Evolutionary conservation across 1,140 invertebrate species (phyloP), one percentile per base, ranked within the genome.

Genomic region (Lysiphlebus fabarum): DNA sequence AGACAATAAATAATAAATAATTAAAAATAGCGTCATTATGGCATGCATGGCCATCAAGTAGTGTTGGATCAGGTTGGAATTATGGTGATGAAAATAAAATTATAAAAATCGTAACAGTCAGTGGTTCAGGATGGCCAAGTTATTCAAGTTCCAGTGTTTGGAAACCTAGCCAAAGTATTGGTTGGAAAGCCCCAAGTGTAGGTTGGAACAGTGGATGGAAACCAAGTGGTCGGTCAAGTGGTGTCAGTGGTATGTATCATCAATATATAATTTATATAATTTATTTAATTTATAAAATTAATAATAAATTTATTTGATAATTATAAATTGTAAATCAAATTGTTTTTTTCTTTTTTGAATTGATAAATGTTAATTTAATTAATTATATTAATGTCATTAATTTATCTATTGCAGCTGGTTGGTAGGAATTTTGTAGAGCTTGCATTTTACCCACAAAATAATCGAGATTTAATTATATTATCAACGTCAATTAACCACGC

Each of bases 21-120:
- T 2, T 26, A 26, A 26, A 26, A 26, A 71, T 55, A 73, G 71
- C 58, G 67, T 41, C 66, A 66, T 59, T 58, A 38, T 9, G 59
- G 62, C 40, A 61, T 40, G 41, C 42, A 36, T 41, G 44, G 34
- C 40, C 56, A 11, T 58, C 59, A 34, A 45, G 51, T 44, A 48
- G 58, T 4, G 64, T 67, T 10, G 66, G 64, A 26, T 59, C 67
- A 4, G 65, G 67, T 5, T 55, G 64, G 61, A 10, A 44, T 37
- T 38, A 49, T 17, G 62, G 62, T n/a, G 66, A 70, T 10, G 70
- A 70, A 7, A 67, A 69, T 62, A 72, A 72, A 59, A 61, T 73
- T 51, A 70, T 73, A 51, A 73, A 73, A 59, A 65, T 73, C 53
- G 72, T 73, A 44, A 68, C 65, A 8, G 62, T 70, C 8, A 62